Evolutionary conservation across 2,113 vertebrate species (phyloP), one percentile per base, ranked within the genome.

Genomic region (Callospermophilus lateralis): DNA sequence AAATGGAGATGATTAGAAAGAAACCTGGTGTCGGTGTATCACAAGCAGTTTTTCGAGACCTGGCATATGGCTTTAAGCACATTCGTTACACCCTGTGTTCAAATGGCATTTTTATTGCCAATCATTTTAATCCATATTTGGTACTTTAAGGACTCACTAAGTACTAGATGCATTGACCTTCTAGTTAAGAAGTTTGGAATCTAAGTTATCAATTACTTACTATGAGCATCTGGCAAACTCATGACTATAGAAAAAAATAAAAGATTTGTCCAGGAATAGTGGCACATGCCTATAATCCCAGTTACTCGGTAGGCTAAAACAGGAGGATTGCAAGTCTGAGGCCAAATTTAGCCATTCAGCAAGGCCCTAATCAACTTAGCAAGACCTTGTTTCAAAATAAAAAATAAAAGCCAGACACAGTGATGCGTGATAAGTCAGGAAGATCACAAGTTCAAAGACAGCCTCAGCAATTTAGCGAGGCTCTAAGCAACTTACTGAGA

Each of bases 211-310:
- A 7, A 67, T 45, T 92, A 68, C 80, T 80, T 96, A 94, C 95
- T 89, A n/a, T 53, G n/a, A 84, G 32, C 39, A 61, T 90, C 76
- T 93, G 70, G 37, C 8, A 88, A 86, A 48, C 34, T 88, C 77
- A 61, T 95, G 74, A 45, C 37, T 81, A 6, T 58, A 74, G 77
- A 90, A 88, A 96, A 96, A 96, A 97, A 39, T 67, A 45, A 90
- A 93, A 68, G 51, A 91, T 95, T 92, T 63, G 61, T 63, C 24
- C 61, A 63, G 61, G 26, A 24, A 28, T 28, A 63, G 24, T 63
- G 61, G 24, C 24, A 28, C 9, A 63, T 28, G 6, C 61, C 22
- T 63, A 9, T 28, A 63, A 63, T 63, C 61, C 61, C 61, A 63
- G 61, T 28, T 63, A 63, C 9, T 26, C 61, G 28, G 61, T 63